A percentile compares a stretch with the other conserved stretches of the same genome.
phyloP scores from a whole-genome alignment of 2,888 invertebrate genomes.

The Elaeidobius kamerunicus region DNA sequence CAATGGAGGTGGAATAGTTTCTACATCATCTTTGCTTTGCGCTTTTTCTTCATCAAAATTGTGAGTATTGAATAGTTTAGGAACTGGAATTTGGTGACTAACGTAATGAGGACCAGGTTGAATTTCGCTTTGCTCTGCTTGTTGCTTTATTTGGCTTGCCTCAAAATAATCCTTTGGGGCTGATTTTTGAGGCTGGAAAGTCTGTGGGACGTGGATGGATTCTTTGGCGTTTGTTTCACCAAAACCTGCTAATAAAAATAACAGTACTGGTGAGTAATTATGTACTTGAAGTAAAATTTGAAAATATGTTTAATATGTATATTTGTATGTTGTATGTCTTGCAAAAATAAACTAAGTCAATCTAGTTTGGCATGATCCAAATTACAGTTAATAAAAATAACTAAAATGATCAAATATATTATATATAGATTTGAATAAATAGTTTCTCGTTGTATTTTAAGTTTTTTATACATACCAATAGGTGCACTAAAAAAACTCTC shows the following conservation, averaged over 20 bases:
- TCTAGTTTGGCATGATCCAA: too few species aligned
- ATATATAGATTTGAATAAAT: too few species aligned
- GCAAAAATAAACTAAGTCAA: too few species aligned
- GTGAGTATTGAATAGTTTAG: constrained; percentile 15
- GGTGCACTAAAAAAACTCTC: constrained; percentile 50
- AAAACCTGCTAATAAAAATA: not conserved
- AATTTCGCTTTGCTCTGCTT: constrained; percentile 25
- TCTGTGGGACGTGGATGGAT: constrained; percentile 3
- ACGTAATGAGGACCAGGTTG: constrained; percentile 44
- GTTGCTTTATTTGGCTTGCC: constrained; percentile 39
- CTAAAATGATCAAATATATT: too few species aligned
- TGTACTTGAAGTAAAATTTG: too few species aligned
- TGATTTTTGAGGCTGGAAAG: constrained; percentile 5
- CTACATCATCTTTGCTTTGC: constrained; percentile 34
- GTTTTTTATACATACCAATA: constrained; percentile 33
- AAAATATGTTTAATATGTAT: too few species aligned
- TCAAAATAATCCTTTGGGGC: constrained; percentile 48
- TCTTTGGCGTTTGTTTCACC: constrained; percentile 5
- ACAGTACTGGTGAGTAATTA: not conserved
- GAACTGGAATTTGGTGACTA: constrained; percentile 41
- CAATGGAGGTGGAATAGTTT: constrained; percentile 35
- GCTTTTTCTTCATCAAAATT: constrained; percentile 32
- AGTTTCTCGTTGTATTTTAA: too few species aligned
- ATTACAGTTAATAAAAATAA: too few species aligned
- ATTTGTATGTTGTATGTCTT: too few species aligned